Percentiles rank a stretch among this genome's conserved stretches.
phyloP scores from a whole-genome alignment of 2,797 vertebrate species.

The Anguilla marmorata region DNA sequence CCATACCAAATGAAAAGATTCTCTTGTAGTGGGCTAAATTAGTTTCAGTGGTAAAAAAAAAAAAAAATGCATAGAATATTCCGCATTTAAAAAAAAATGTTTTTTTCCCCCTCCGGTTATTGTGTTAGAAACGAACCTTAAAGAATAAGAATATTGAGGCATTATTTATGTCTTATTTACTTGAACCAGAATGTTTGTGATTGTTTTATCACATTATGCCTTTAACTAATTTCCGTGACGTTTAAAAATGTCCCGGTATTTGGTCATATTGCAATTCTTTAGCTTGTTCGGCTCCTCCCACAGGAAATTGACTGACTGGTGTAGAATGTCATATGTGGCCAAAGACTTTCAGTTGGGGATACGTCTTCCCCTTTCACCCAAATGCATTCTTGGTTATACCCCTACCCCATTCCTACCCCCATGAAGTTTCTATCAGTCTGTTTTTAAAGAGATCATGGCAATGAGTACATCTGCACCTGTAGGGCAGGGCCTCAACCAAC shows the following conservation, averaged over 20 bases:
- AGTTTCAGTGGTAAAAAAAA: background rate
- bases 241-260: background rate
- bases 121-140: background rate
- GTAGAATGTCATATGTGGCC: background rate
- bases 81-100: background rate
- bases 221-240: background rate
- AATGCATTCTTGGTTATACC: background rate
- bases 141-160: background rate
- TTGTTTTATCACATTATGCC: background rate
- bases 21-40: background rate
- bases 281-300: background rate
- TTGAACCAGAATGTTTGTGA: background rate
- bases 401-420: slow-evolving; percentile 36
- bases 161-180: background rate
- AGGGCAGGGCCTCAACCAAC: slow-evolving; percentile 41
- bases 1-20: background rate
- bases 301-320: background rate
- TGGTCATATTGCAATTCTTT: background rate
- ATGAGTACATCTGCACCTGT: slow-evolving; percentile 35
- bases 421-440: background rate
- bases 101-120: background rate
- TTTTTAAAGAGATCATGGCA: slow-evolving; percentile 17
- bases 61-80: background rate
- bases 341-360: slow-evolving; percentile 3
- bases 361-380: background rate